phyloP scores from a whole-genome alignment of 1,140 invertebrate species.

The Drosophila trapezifrons region DNA sequence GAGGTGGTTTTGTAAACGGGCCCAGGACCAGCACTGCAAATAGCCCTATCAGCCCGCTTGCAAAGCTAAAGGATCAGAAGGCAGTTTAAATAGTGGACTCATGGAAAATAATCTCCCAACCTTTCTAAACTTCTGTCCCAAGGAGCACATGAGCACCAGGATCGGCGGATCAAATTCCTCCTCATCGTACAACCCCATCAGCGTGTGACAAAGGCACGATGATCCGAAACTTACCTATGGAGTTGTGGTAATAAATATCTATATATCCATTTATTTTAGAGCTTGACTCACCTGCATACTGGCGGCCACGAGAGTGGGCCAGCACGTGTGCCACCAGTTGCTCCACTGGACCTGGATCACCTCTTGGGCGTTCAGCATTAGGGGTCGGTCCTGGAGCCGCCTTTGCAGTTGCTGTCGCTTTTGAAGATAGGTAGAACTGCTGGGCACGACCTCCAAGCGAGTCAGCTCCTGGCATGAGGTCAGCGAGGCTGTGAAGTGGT shows the following conservation, averaged over 20 bases:
- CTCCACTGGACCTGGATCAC: not conserved
- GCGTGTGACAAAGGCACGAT: constrained; percentile 6
- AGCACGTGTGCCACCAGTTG: constrained; percentile 1
- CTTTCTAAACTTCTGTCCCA: not conserved
- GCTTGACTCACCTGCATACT: not conserved
- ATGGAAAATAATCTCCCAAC: not conserved
- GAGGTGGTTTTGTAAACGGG: constrained; percentile 30
- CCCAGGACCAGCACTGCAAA: constrained; percentile 11
- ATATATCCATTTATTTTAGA: not conserved
- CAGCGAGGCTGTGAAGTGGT: not conserved
- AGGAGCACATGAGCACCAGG: not conserved
- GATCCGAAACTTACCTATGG: constrained; percentile 20
- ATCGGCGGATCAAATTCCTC: constrained; percentile 4
- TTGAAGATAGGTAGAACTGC: not conserved
- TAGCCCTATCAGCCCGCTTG: constrained; percentile 11
- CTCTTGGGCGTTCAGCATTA: constrained; percentile 33
- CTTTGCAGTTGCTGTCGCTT: not conserved
- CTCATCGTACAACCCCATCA: constrained; percentile 18
- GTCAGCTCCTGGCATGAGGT: not conserved
- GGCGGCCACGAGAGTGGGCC: not conserved
- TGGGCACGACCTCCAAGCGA: not conserved
- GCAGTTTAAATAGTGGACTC: not conserved
- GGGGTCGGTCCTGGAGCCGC: constrained; percentile 23
- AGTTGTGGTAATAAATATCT: no score
- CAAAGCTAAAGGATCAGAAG: constrained; percentile 15